These are phyloP conservation scores for Iguana delicatissima DNA, from an alignment of 2,797 vertebrate species.

Conservation along the genomic window DNA sequence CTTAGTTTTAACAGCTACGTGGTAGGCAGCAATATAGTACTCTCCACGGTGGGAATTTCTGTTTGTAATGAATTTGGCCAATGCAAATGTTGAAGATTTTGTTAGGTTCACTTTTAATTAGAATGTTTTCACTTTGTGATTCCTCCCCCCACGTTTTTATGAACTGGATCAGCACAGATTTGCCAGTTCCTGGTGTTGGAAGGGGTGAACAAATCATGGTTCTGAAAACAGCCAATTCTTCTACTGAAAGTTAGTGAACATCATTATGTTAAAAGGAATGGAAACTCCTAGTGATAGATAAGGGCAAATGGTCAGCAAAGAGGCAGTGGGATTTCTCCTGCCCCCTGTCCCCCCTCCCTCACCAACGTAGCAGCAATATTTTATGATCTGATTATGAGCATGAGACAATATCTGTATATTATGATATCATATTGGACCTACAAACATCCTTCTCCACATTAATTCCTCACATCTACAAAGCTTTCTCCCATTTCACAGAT, in stretches of 20 bases:
- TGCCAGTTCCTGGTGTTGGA: slow-evolving; percentile 8
- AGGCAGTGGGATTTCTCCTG: not conserved
- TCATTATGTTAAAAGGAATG: slow-evolving; percentile 27
- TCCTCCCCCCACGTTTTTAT: not conserved
- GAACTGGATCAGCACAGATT: not conserved
- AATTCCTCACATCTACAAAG: slow-evolving; percentile 49
- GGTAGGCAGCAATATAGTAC: too few species aligned
- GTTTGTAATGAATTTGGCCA: too few species aligned
- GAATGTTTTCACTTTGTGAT: not conserved
- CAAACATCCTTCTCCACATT: slow-evolving; percentile 28
- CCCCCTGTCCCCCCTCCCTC: too few species aligned
- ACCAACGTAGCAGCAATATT: not conserved
- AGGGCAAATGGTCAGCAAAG: not conserved
- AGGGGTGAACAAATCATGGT: slow-evolving; percentile 46
- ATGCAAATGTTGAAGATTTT: not conserved
- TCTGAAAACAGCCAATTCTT: slow-evolving; percentile 36
- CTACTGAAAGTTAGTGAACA: slow-evolving; percentile 47
- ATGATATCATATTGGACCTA: not conserved
- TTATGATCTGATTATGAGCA: not conserved
- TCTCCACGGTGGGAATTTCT: too few species aligned
- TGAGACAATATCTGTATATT: not conserved
- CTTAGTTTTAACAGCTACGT: too few species aligned
- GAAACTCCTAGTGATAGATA: not conserved
- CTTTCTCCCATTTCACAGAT: slow-evolving; percentile 61
- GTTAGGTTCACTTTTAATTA: not conserved